Conservation (phyloP, 1,140 invertebrate species). For the Aphis gossypii region DNA sequence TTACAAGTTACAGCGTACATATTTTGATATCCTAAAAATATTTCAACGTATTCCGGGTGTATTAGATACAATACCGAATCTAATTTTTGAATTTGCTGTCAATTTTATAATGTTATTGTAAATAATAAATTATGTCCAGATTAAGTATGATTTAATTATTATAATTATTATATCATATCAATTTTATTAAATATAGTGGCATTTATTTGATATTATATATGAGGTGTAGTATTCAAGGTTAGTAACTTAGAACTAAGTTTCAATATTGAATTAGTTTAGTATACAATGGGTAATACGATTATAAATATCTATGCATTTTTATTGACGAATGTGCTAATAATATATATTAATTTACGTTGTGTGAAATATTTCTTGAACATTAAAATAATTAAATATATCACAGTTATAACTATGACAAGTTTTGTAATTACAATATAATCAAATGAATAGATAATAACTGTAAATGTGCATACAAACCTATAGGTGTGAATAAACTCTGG, state of each 20-base stretch:
- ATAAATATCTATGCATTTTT: neutral
- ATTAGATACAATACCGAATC: neutral
- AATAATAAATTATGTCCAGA: neutral
- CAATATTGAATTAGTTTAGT: neutral
- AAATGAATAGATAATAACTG: neutral
- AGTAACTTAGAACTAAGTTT: neutral
- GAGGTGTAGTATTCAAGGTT: neutral
- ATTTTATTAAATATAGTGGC: neutral
- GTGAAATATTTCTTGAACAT: neutral
- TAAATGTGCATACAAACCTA: neutral
- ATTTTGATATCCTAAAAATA: neutral
- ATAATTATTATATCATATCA: neutral
- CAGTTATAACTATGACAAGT: neutral
- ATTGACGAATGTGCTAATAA: neutral
- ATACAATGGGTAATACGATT: neutral
- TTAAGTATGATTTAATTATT: neutral
- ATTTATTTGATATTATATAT: neutral
- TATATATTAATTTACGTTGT: neutral
- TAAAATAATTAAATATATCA: neutral
- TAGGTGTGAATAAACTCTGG: neutral
- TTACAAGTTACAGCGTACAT: neutral
- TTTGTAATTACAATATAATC: neutral
- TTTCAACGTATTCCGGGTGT: neutral
- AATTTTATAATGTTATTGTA: neutral
- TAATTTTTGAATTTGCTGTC: neutral